phyloP scores from a whole-genome alignment of 2,113 vertebrate species.

The Gadus macrocephalus region DNA sequence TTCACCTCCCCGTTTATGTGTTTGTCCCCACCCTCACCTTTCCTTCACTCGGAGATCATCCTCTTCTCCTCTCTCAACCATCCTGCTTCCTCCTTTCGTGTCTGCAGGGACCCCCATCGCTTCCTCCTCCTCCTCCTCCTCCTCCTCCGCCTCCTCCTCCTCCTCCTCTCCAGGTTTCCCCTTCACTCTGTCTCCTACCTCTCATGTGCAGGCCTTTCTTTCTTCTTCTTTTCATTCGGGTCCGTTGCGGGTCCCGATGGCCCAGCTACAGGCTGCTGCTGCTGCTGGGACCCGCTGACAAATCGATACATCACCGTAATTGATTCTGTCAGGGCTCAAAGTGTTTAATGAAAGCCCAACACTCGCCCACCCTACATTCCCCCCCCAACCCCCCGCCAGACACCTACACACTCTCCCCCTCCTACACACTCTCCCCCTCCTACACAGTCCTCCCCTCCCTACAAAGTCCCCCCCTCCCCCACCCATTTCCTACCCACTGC shows the following conservation, averaged over 20 bases:
- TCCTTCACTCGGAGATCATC: background rate
- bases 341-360: constrained; percentile 62
- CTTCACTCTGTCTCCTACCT: background rate
- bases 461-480: background rate
- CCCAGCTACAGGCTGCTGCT: constrained; percentile 9
- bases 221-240: constrained; percentile 11
- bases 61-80: background rate
- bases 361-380: background rate
- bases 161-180: background rate
- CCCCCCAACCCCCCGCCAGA: constrained; percentile 9
- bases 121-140: background rate
- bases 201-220: constrained; percentile 11
- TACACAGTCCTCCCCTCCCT: background rate
- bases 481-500: background rate
- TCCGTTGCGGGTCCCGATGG: constrained; percentile 13
- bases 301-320: constrained; percentile 71
- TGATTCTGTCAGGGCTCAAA: constrained; percentile 60
- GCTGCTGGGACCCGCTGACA: constrained; percentile 43
- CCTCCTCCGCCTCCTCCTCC: background rate
- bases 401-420: background rate
- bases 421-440: background rate
- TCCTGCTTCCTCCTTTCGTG: background rate
- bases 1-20: background rate
- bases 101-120: background rate
- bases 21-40: too few species aligned